Percentiles rank a stretch among this genome's conserved stretches.
Conservation (phyloP, 2,888 invertebrate genomes). For the Chrysotoxum bicinctum region DNA sequence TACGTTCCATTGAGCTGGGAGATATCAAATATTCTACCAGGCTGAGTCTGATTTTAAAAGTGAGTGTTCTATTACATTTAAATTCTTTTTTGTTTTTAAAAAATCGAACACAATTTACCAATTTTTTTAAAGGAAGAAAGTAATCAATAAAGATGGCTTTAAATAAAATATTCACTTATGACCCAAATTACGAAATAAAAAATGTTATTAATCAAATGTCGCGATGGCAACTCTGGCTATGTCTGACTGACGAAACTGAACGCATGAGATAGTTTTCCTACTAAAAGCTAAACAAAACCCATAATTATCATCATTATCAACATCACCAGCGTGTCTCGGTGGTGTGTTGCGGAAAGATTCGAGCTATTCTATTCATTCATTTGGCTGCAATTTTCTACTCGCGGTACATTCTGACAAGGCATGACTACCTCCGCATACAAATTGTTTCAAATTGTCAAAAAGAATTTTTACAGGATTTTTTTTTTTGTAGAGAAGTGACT, state of each 20-base stretch:
- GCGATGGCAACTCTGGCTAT: background rate
- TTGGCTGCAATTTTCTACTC: background rate
- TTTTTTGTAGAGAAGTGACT: constrained; percentile 6
- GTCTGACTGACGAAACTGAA: constrained; percentile 11
- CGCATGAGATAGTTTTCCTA: constrained; percentile 56
- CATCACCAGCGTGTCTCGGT: constrained; percentile 1
- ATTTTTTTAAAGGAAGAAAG: no score
- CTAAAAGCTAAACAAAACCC: constrained; percentile 36
- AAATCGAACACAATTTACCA: no score
- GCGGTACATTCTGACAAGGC: constrained; percentile 21
- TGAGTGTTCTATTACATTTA: no score
- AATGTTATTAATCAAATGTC: background rate
- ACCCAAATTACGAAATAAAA: background rate
- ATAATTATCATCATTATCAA: constrained; percentile 10
- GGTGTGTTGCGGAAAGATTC: background rate
- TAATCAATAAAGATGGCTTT: no score
- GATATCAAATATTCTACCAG: no score
- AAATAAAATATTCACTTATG: no score
- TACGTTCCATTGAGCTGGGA: no score
- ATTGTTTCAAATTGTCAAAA: constrained; percentile 47
- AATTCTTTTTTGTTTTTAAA: no score
- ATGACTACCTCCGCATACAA: constrained; percentile 18
- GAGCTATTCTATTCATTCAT: background rate
- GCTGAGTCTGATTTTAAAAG: no score
- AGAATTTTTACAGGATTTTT: constrained; percentile 23